Percentiles rank a stretch among this genome's conserved stretches.
phyloP scores from a whole-genome alignment of 2,797 vertebrate species.

The Chloroceryle inda region DNA sequence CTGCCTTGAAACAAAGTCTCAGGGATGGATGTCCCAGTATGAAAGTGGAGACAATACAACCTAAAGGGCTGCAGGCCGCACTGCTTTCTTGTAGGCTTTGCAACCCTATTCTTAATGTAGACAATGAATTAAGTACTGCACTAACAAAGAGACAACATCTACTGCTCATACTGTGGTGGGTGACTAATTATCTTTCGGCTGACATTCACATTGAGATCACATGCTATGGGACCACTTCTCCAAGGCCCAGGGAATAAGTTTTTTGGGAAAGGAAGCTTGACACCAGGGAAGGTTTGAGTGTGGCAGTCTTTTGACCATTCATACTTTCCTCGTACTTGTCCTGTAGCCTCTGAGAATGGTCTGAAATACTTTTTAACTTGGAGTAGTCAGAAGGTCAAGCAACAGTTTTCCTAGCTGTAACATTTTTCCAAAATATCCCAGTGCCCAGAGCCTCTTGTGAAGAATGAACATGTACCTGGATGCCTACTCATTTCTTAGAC shows the following conservation, averaged over 20 bases:
- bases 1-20: neutral
- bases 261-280: neutral
- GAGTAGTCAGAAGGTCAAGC: neutral
- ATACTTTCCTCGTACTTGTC: neutral
- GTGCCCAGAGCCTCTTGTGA: neutral
- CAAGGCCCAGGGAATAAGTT: neutral
- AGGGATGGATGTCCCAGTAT: neutral
- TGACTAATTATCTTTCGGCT: neutral
- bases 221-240: neutral
- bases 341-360: neutral
- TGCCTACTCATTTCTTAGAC: neutral
- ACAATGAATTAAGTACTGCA: neutral
- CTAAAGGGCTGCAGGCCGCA: neutral
- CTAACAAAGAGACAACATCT: neutral
- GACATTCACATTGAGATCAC: accelerated
- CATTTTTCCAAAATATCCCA: neutral
- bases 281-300: neutral
- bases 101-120: neutral
- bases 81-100: neutral
- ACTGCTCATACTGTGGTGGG: too few relatives aligned
- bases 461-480: neutral
- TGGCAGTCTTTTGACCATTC: neutral
- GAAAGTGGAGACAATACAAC: neutral
- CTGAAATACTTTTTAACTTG: neutral
- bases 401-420: neutral